phyloP scores from a whole-genome alignment of 2,113 vertebrate genomes.

The Platycercus adscitus region DNA sequence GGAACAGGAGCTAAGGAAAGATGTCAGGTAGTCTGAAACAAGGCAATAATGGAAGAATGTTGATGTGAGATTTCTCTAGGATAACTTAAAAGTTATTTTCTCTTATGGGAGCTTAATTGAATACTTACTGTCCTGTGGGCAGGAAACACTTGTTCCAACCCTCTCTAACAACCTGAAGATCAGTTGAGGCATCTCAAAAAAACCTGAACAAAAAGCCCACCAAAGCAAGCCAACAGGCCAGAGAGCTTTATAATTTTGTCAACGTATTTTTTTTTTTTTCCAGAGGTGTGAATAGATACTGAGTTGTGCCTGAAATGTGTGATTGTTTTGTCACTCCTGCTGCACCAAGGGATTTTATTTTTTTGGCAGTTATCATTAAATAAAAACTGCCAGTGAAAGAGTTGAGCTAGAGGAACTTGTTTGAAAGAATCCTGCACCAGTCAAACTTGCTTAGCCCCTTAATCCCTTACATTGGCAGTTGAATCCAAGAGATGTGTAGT shows the following conservation, averaged over 20 bases:
- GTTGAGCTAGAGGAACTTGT: conserved; percentile 50
- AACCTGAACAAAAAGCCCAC: neutral
- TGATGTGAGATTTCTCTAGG: neutral
- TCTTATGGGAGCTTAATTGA: neutral
- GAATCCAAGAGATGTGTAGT: conserved; percentile 66
- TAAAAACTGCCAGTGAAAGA: conserved; percentile 73
- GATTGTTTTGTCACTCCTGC: conserved; percentile 44
- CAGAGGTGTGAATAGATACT: conserved; percentile 10
- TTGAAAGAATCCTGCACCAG: conserved; percentile 72
- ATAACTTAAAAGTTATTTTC: neutral
- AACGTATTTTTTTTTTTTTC: conserved; percentile 5
- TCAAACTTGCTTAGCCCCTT: conserved; percentile 76
- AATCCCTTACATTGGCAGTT: conserved; percentile 76
- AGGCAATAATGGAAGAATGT: neutral
- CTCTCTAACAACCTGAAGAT: neutral
- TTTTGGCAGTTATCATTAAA: conserved; percentile 60
- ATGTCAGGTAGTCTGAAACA: neutral
- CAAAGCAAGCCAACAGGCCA: neutral
- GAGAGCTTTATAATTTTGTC: conserved; percentile 11
- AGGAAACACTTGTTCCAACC: neutral
- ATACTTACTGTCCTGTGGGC: neutral
- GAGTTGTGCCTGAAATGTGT: conserved; percentile 30
- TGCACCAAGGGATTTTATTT: neutral
- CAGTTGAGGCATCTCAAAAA: neutral
- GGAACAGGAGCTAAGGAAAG: neutral